Evolutionary conservation across 2,888 invertebrate genomes (phyloP).

Genomic region (Yponomeuta malinellus): DNA sequence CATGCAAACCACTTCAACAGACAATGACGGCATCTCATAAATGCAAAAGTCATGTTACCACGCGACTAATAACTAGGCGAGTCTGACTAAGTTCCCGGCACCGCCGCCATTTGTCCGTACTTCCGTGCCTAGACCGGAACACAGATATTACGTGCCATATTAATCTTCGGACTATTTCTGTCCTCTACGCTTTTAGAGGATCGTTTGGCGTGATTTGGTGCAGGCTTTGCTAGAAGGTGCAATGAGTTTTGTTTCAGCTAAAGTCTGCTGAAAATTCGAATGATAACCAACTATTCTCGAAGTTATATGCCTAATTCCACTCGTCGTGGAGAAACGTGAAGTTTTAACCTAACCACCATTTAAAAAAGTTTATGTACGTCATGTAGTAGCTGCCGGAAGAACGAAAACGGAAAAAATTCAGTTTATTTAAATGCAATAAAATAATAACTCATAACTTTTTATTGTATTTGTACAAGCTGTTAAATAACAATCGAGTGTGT

Average conservation of each 20-base stretch:
- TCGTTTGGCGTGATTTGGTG: background rate
- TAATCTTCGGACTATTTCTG: conserved; percentile 12
- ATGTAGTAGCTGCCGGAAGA: too few species aligned
- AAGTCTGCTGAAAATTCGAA: too few species aligned
- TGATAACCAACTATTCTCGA: too few species aligned
- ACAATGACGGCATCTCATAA: background rate
- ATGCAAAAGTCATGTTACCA: background rate
- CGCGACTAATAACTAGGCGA: conserved; percentile 15
- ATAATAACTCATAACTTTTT: too few species aligned
- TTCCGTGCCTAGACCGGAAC: conserved; percentile 24
- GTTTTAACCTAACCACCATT: too few species aligned
- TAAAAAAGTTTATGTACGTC: too few species aligned
- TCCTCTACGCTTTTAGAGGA: background rate
- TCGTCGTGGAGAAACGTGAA: too few species aligned
- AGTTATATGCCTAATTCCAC: too few species aligned
- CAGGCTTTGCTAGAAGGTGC: background rate
- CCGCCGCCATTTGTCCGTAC: conserved; percentile 25
- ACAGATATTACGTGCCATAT: conserved; percentile 17
- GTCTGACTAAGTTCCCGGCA: conserved; percentile 25
- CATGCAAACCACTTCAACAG: background rate
- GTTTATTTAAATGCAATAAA: too few species aligned
- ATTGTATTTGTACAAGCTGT: too few species aligned
- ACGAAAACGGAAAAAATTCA: too few species aligned
- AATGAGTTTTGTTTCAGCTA: background rate
- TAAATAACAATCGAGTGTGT: too few species aligned